Base-by-base conservation (phyloP, 2,888 invertebrate species). In the Trichacis sp. region DNA sequence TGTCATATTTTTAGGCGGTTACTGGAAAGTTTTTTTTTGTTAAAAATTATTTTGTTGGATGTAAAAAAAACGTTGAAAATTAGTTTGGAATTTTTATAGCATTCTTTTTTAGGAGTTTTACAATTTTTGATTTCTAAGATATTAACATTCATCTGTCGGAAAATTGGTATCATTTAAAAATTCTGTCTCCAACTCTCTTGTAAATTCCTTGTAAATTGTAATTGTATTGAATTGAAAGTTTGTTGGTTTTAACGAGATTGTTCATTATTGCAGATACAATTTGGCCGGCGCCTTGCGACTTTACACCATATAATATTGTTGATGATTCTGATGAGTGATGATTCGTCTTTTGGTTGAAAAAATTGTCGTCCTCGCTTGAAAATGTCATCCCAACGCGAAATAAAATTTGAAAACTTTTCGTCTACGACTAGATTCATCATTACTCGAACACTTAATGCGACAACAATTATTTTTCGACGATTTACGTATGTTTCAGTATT, bases 271-370 rank as follows among this genome's bases (percentile, higher is more conserved):
- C 67, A 78, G 78, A 78, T 24, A 73, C 42, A 33, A 73, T 77
- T 52, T 78, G 78, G 78, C 78, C 78, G 54, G 64, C 76, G 38
- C 71, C 75, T 12, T 69, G 64, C 50, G 73, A 77, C 30, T 70
- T 73, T 42, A 71, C 75, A 63, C 68, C 74, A 17, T 63, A 61
- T 46, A 62, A 71, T 20, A 68, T 58, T 12, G 70, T 70, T 54
- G 67, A 63, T 5, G 12, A 40, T 40, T 12, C n/a, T 2, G 43
- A 62, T 59, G 42, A 50, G 56, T n/a, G 30, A 33, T 24, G 24
- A 24, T 24, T 24, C 8, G 24, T 5, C 8, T 3, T 3, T 24
- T 24, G 4, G 33, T 11, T 6, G n/a, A 33, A 33, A 33, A 33
- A 33, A 46, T 14, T 29, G 5, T 40, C 17, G 29, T 9, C 43